These are phyloP conservation scores for Karalla daura DNA, from an alignment of 2,797 vertebrate genomes.

Conservation along the genomic window DNA sequence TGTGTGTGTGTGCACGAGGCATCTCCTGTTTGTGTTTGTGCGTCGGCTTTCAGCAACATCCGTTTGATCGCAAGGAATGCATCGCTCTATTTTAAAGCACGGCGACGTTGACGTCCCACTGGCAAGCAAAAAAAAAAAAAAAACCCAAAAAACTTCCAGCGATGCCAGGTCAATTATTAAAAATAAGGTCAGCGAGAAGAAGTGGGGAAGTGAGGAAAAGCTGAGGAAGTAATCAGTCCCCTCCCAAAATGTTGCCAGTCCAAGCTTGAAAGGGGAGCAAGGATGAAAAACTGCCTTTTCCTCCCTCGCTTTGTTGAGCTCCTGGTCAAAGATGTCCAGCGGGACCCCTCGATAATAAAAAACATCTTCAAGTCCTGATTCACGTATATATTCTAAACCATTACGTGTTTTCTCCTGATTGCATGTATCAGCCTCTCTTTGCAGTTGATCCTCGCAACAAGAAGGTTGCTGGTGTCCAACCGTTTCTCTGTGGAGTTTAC, in stretches of 20 bases:
- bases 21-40: neutral
- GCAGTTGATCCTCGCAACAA: too few species aligned
- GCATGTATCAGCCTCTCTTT: too few species aligned
- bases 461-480: too few species aligned
- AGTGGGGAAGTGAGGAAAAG: neutral
- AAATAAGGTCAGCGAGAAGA: neutral
- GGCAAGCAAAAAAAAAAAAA: slow-evolving; percentile 21
- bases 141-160: slow-evolving; percentile 24
- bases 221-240: neutral
- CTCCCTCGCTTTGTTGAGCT: too few species aligned
- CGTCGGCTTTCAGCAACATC: neutral
- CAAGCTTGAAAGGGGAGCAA: neutral
- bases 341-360: too few species aligned
- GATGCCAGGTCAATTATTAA: neutral
- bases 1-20: too few species aligned
- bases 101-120: neutral
- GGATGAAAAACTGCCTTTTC: too few species aligned
- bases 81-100: slow-evolving; percentile 21
- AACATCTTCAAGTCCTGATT: too few species aligned
- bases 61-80: neutral
- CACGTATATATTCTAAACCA: too few species aligned
- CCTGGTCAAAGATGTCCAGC: too few species aligned
- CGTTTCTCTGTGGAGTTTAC: too few species aligned
- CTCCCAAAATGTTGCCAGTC: neutral
- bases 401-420: too few species aligned